These are phyloP conservation scores for Acanthiza pusilla DNA, from an alignment of 2,797 vertebrate genomes.

Conservation along the genomic window DNA sequence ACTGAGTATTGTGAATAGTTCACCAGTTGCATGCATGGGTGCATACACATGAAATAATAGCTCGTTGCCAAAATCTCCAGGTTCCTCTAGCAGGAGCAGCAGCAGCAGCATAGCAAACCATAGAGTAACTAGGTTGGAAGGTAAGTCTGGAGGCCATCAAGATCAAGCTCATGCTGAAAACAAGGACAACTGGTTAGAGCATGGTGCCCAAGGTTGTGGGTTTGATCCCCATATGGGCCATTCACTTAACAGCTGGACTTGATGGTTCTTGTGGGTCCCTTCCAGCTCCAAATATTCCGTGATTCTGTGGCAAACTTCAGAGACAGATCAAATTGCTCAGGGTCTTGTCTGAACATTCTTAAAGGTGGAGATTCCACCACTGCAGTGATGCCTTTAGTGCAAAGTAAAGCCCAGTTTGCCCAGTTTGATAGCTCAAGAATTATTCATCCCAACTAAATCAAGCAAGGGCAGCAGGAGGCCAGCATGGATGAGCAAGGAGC, in stretches of 20 bases:
- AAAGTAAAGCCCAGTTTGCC: background rate
- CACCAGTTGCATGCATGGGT: background rate
- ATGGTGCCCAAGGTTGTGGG: no score
- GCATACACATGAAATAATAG: accelerated
- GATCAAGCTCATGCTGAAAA: background rate
- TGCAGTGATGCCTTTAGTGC: background rate
- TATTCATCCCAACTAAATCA: background rate
- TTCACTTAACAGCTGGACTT: background rate
- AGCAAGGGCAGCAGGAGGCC: background rate
- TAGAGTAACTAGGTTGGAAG: background rate
- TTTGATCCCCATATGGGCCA: background rate
- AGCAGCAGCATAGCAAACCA: background rate
- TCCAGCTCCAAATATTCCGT: background rate
- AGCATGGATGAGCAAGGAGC: background rate
- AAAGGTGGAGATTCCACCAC: background rate
- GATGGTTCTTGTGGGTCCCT: background rate
- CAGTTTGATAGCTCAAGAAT: background rate
- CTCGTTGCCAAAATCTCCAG: background rate
- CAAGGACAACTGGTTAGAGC: background rate
- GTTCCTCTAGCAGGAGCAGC: background rate
- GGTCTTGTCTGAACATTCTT: background rate
- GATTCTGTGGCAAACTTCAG: background rate
- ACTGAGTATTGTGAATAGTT: background rate
- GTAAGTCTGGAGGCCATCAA: background rate
- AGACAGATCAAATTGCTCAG: background rate